A percentile compares a stretch with the other conserved stretches of the same genome.
These are phyloP conservation scores for Temnopleurus reevesii DNA, from an alignment of 53 echinoderm and acorn worm species.

Conservation along the genomic window DNA sequence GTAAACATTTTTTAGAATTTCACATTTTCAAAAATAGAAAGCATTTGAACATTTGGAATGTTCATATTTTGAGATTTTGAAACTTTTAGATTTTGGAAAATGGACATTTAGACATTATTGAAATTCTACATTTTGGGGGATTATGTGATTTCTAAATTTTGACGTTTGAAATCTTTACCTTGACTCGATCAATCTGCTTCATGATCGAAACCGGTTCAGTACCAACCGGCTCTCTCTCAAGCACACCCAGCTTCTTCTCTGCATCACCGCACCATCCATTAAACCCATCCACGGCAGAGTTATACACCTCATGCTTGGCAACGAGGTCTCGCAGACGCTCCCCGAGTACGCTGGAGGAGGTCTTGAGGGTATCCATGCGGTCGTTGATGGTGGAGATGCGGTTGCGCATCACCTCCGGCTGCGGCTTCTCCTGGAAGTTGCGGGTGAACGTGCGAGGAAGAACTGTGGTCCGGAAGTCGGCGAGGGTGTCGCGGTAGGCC, in stretches of 20 bases:
- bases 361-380: constrained; percentile 73
- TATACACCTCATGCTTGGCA: constrained; percentile 81
- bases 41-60: too few species aligned
- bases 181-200: constrained; percentile 93
- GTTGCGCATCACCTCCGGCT: constrained; percentile 71
- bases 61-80: too few species aligned
- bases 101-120: too few species aligned
- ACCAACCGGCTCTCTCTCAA: constrained; percentile 85
- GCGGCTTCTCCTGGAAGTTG: constrained; percentile 88
- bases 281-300: constrained; percentile 74
- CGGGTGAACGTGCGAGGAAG: constrained; percentile 90
- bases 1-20: too few species aligned
- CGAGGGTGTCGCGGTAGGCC: constrained; percentile 79
- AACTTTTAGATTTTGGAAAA: too few species aligned
- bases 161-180: constrained; percentile 68
- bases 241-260: constrained; percentile 73
- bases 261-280: constrained; percentile 79
- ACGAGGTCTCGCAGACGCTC: constrained; percentile 71
- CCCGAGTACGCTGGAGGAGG: constrained; percentile 60
- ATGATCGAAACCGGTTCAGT: constrained; percentile 80
- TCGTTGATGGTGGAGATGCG: constrained; percentile 69
- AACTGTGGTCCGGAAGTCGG: constrained; percentile 76
- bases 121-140: too few species aligned
- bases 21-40: too few species aligned
- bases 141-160: too few species aligned